phyloP scores from a whole-genome alignment of 2,113 vertebrate species.

The Lagopus muta region DNA sequence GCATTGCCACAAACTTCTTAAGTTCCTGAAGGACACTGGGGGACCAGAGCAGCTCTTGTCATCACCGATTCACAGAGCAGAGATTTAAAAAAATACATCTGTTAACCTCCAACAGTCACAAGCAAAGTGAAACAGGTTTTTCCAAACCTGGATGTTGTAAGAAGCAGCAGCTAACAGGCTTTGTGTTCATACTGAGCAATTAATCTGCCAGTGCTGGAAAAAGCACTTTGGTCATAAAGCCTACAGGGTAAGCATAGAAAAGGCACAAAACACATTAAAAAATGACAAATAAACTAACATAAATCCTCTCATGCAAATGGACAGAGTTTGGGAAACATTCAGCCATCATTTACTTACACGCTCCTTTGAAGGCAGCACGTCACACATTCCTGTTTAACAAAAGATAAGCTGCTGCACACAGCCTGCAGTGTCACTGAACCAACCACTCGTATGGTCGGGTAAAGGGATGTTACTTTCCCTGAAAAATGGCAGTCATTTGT shows the following conservation, averaged over 20 bases:
- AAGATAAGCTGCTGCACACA: fast-evolving
- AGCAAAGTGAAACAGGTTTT: not conserved
- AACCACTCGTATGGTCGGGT: fast-evolving
- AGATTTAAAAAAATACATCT: not conserved
- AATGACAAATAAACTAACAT: no score
- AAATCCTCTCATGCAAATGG: fast-evolving
- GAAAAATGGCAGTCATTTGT: not conserved
- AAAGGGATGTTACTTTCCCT: not conserved
- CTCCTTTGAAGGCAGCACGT: fast-evolving
- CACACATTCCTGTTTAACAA: not conserved
- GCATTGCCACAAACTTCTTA: not conserved
- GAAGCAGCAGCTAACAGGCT: not conserved
- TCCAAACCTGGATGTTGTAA: not conserved
- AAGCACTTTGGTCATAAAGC: not conserved
- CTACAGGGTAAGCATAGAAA: not conserved
- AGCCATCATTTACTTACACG: fast-evolving
- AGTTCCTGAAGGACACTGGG: fast-evolving
- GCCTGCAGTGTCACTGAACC: not conserved
- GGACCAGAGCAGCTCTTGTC: not conserved
- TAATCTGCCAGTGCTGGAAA: not conserved
- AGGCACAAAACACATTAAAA: not conserved
- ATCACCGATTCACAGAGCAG: not conserved
- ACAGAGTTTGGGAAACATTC: not conserved
- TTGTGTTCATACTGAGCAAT: not conserved
- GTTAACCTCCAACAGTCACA: no score